Percentiles rank a stretch among this genome's conserved stretches.
Conservation (phyloP, 2,797 vertebrate genomes). For the Anas bernieri region DNA sequence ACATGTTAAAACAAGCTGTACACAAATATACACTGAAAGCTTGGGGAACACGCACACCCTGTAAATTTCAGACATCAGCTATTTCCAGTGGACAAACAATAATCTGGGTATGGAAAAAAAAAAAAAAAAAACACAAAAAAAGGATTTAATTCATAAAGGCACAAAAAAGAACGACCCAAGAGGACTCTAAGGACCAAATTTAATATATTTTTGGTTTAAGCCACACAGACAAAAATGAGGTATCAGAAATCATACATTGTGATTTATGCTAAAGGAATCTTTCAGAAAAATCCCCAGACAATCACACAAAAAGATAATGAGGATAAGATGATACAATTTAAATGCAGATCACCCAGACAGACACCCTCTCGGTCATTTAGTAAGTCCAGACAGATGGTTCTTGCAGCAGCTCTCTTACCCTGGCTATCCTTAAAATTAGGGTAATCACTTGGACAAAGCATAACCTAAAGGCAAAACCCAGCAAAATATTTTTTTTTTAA, state of each 20-base stretch:
- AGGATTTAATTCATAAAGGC: constrained; percentile 16
- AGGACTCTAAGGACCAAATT: constrained; percentile 30
- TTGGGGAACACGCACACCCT: background rate
- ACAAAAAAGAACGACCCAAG: constrained; percentile 32
- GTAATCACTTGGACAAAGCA: background rate
- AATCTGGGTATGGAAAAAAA: background rate
- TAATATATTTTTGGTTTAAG: constrained; percentile 51
- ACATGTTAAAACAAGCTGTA: background rate
- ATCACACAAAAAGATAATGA: constrained; percentile 59
- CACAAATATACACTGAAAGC: background rate
- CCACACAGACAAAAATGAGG: constrained; percentile 38
- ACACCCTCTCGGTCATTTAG: constrained; percentile 20
- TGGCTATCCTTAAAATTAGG: background rate
- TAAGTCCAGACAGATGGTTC: constrained; percentile 46
- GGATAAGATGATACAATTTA: constrained; percentile 57
- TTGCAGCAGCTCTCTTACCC: background rate
- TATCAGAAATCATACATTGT: constrained; percentile 39
- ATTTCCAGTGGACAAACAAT: background rate
- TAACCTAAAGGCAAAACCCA: background rate
- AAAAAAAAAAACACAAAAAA: background rate
- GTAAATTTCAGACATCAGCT: background rate
- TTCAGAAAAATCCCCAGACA: constrained; percentile 56
- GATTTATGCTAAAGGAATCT: constrained; percentile 58
- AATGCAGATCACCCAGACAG: constrained; percentile 64
- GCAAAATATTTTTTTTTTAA: background rate